phyloP scores from a whole-genome alignment of 1,140 invertebrate species.

The Dreissena rostriformis region DNA sequence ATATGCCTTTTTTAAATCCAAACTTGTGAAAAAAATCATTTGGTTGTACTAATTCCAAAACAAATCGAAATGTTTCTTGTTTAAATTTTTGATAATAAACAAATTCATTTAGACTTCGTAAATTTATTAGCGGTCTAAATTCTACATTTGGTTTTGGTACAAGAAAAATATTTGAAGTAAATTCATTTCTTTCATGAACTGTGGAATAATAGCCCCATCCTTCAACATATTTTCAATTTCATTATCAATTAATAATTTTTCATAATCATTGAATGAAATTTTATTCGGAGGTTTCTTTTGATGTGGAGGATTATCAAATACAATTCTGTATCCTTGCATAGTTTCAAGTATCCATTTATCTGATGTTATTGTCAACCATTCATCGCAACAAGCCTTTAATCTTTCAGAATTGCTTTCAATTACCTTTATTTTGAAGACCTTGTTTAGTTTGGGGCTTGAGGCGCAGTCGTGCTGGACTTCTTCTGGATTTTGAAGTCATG shows the following conservation, averaged over 20 bases:
- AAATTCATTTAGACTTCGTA: slow-evolving; percentile 54
- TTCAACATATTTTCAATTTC: too few species aligned
- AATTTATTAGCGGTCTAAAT: too few species aligned
- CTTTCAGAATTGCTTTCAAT: not conserved
- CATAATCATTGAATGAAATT: slow-evolving; percentile 8
- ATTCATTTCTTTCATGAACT: too few species aligned
- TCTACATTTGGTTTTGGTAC: too few species aligned
- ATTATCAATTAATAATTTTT: slow-evolving; percentile 6
- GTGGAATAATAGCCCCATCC: too few species aligned
- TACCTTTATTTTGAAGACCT: not conserved
- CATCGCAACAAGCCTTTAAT: not conserved
- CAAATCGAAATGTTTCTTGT: slow-evolving; percentile 54
- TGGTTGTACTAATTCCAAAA: slow-evolving; percentile 23
- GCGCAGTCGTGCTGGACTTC: too few species aligned
- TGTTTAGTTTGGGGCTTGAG: too few species aligned
- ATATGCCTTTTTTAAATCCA: not conserved
- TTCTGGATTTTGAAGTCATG: too few species aligned
- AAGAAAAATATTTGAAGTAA: too few species aligned
- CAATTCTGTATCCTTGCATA: slow-evolving; percentile 22
- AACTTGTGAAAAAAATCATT: slow-evolving; percentile 29
- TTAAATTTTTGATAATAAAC: slow-evolving; percentile 61
- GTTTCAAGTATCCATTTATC: slow-evolving; percentile 19
- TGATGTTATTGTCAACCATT: slow-evolving; percentile 4
- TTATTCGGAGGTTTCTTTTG: slow-evolving; percentile 5
- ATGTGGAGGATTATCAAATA: slow-evolving; percentile 18